These are phyloP conservation scores for Deilephila porcellus DNA, from an alignment of 2,888 invertebrate species.

Conservation along the genomic window DNA sequence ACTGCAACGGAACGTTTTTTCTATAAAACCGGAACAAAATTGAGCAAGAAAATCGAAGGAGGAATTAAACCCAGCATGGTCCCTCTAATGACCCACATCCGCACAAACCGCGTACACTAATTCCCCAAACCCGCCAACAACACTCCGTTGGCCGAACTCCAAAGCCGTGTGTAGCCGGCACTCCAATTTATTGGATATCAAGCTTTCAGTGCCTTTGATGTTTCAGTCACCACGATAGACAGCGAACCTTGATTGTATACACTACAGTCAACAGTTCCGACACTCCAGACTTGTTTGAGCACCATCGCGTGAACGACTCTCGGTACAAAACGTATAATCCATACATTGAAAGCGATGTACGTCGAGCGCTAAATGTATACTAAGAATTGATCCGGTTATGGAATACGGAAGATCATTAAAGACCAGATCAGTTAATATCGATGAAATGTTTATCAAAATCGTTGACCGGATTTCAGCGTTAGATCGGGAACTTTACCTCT, in stretches of 20 bases:
- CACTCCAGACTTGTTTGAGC: slow-evolving; percentile 24
- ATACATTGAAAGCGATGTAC: slow-evolving; percentile 10
- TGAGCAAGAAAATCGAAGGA: neutral
- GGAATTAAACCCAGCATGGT: neutral
- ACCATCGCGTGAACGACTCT: slow-evolving; percentile 8
- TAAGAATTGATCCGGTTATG: too few species aligned
- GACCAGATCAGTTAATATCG: neutral
- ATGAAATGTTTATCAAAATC: neutral
- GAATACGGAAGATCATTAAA: too few species aligned
- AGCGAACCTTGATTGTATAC: slow-evolving; percentile 46
- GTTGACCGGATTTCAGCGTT: neutral
- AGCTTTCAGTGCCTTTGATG: slow-evolving; percentile 57
- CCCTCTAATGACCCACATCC: slow-evolving; percentile 12
- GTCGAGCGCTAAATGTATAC: neutral
- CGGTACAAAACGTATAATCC: neutral
- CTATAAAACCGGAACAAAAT: too few species aligned
- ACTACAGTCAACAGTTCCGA: slow-evolving; percentile 45
- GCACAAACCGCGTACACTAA: slow-evolving; percentile 25
- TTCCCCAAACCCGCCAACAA: slow-evolving; percentile 27
- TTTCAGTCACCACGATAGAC: slow-evolving; percentile 38
- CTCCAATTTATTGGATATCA: slow-evolving; percentile 55
- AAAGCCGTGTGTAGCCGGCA: slow-evolving; percentile 30
- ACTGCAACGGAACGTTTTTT: too few species aligned
- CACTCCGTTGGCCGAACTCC: slow-evolving; percentile 28
- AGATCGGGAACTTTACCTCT: too few species aligned